Percentiles rank a stretch among this genome's conserved stretches.
These are phyloP conservation scores for Crematogaster levior DNA, from an alignment of 2,888 invertebrate species.

Conservation along the genomic window DNA sequence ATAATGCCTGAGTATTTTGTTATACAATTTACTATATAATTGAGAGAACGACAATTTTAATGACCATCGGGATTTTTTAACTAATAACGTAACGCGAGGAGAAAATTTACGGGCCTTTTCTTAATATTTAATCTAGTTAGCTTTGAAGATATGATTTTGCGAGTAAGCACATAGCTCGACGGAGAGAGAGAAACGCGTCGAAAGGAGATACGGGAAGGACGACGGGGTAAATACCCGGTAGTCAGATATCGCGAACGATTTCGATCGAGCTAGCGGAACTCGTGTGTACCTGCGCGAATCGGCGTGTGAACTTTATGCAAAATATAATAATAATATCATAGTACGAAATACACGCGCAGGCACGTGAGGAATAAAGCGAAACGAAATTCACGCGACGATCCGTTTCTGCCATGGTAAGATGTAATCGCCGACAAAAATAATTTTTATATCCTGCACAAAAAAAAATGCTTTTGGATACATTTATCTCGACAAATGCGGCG, in stretches of 20 bases:
- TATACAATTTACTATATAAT: conserved; percentile 9
- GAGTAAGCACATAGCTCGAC: neutral
- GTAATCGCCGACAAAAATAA: conserved; percentile 22
- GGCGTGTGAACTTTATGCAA: conserved; percentile 43
- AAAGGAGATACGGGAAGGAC: conserved; percentile 1
- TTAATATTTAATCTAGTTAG: conserved; percentile 7
- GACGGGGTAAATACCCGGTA: conserved; percentile 16
- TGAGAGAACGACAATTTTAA: conserved; percentile 12
- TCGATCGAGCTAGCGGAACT: conserved; percentile 13
- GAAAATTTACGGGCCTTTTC: conserved; percentile 15
- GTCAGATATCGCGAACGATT: conserved; percentile 24
- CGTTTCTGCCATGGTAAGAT: conserved; percentile 60
- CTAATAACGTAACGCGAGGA: neutral
- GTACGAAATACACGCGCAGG: conserved; percentile 33
- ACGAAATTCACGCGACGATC: conserved; percentile 49
- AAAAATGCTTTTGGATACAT: neutral
- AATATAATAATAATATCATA: conserved; percentile 48
- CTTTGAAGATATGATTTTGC: conserved; percentile 11
- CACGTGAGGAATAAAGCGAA: conserved; percentile 42
- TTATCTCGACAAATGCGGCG: conserved; percentile 3
- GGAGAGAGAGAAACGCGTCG: neutral
- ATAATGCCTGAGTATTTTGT: conserved; percentile 27
- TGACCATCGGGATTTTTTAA: conserved; percentile 1
- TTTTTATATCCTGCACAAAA: neutral
- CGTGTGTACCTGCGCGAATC: conserved; percentile 44